These are phyloP conservation scores for Melikaiella ostensackeni DNA, from an alignment of 2,888 invertebrate genomes.

Conservation along the genomic window DNA sequence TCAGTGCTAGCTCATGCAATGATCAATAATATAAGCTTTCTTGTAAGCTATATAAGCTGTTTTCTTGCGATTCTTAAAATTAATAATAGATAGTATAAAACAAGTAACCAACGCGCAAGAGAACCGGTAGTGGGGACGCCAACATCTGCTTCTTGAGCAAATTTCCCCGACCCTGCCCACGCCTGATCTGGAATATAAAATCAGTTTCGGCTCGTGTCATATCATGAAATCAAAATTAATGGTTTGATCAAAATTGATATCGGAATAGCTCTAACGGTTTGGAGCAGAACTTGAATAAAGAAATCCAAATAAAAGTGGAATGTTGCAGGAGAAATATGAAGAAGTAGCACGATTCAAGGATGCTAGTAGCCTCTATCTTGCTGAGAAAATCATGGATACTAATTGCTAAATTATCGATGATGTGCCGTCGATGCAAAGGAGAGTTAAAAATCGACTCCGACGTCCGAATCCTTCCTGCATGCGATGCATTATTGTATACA, in stretches of 20 bases:
- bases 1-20: too few relatives aligned
- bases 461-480: constrained; percentile 64
- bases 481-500: constrained; percentile 59
- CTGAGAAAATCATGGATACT: constrained; percentile 46
- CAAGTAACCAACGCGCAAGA: too few relatives aligned
- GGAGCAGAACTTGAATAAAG: neutral
- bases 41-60: too few relatives aligned
- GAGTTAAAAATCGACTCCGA: constrained; percentile 47
- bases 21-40: too few relatives aligned
- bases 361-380: constrained; percentile 42
- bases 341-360: constrained; percentile 44
- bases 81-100: too few relatives aligned
- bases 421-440: constrained; percentile 54
- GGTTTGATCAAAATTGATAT: neutral
- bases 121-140: too few relatives aligned
- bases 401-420: constrained; percentile 67
- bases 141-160: too few relatives aligned
- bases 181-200: neutral
- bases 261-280: neutral
- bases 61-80: too few relatives aligned
- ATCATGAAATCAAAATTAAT: neutral
- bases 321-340: neutral
- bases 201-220: neutral
- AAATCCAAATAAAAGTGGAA: neutral
- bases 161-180: too few relatives aligned